These are phyloP conservation scores for Bufotes viridis DNA, from an alignment of 2,797 vertebrate species.

Conservation along the genomic window DNA sequence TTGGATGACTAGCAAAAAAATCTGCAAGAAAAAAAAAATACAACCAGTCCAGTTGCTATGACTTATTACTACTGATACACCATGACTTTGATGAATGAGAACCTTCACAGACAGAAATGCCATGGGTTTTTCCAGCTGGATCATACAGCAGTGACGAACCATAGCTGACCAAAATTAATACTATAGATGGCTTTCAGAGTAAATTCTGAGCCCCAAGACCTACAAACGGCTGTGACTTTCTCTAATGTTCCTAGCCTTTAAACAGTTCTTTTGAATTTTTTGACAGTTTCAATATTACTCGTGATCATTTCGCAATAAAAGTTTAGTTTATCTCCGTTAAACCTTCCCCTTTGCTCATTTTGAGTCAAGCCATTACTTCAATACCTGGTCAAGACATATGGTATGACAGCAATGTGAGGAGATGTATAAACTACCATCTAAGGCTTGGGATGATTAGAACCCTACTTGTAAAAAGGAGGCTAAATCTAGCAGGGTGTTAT, in stretches of 20 bases:
- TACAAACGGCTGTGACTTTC: background rate
- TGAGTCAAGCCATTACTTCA: background rate
- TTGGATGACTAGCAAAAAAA: no score
- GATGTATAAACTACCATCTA: conserved; percentile 29
- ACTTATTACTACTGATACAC: no score
- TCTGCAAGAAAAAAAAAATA: background rate
- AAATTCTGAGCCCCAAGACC: background rate
- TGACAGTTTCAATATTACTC: background rate
- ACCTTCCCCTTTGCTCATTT: conserved; percentile 16
- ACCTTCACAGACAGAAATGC: no score
- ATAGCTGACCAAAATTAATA: background rate
- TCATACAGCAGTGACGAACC: background rate
- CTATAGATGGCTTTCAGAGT: background rate
- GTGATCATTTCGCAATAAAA: background rate
- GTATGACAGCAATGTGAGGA: background rate
- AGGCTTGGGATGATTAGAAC: conserved; percentile 59
- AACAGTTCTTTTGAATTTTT: background rate
- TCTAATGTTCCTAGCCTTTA: background rate
- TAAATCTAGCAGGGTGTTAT: conserved; percentile 73
- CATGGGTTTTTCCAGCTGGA: no score
- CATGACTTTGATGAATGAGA: no score
- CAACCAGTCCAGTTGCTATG: no score
- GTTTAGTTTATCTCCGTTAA: background rate
- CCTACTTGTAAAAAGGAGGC: conserved; percentile 64
- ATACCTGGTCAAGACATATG: conserved; percentile 17